phyloP scores from a whole-genome alignment of 2,888 invertebrate species.

The Drosophila nr. perissopoda region DNA sequence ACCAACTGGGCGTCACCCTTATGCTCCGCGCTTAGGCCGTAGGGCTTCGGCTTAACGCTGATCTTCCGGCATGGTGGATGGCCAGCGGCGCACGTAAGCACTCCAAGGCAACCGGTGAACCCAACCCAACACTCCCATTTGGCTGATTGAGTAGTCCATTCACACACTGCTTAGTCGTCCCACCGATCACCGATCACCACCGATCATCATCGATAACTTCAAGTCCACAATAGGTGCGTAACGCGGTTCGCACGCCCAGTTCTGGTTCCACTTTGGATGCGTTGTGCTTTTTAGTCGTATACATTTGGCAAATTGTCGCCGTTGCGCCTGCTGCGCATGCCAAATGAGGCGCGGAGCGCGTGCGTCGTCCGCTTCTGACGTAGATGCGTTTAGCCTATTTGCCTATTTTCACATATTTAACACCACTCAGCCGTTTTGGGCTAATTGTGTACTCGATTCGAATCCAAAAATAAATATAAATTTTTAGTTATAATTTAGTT shows the following conservation, averaged over 20 bases:
- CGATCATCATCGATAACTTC: constrained; percentile 32
- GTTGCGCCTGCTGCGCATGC: constrained; percentile 48
- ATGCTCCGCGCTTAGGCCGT: constrained; percentile 2
- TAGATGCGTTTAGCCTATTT: constrained; percentile 45
- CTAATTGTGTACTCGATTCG: background rate
- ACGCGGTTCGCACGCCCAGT: constrained; percentile 65
- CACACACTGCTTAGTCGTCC: constrained; percentile 39
- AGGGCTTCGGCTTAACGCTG: constrained; percentile 22
- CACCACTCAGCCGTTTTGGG: constrained; percentile 31
- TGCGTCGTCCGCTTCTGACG: constrained; percentile 56
- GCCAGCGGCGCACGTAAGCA: constrained; percentile 55
- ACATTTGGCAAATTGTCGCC: constrained; percentile 36
- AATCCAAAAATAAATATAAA: background rate
- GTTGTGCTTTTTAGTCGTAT: constrained; percentile 43
- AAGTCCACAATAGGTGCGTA: constrained; percentile 42
- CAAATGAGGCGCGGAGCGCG: constrained; percentile 60
- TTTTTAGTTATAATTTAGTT: background rate
- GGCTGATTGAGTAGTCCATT: constrained; percentile 33
- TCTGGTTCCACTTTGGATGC: background rate
- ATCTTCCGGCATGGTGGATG: constrained; percentile 58
- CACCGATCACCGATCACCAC: background rate
- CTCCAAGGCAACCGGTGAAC: constrained; percentile 13
- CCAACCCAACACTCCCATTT: constrained; percentile 5
- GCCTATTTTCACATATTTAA: constrained; percentile 39
- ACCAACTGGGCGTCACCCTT: constrained; percentile 18